Evolutionary conservation across 2,113 vertebrate species (phyloP), one percentile per base, ranked within the genome.

Genomic region (Tragelaphus buxtoni): DNA sequence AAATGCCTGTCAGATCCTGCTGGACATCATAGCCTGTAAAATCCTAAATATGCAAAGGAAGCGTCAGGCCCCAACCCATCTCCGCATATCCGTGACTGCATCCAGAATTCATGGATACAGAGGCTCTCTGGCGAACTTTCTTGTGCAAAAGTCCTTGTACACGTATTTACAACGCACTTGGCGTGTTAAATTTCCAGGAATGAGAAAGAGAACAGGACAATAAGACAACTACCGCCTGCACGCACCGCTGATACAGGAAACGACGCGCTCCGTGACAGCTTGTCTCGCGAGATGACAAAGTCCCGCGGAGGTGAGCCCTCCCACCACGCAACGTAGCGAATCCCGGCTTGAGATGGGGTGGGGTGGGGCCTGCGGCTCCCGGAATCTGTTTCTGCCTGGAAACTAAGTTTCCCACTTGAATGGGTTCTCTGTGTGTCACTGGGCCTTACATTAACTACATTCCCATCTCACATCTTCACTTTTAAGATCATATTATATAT

Each of bases 161-260:
- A 42, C 20, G 20, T 72, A 24, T 35, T 42, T 42, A 72, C 10
- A 42, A 24, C 35, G 35, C 69, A 72, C 20, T 72, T 42, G 12
- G 18, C 69, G 4, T 42, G 18, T 42, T 42, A 39, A 72, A 72
- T 7, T 39, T 35, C n/a, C 20, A 24, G n/a, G 20, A 72, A 39
- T 12, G n/a, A 3, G 16, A 24, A 72, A 42, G 35, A 42, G 5
- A 22, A 22, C 9, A 20, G n/a, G 63, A 35, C 17, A 5, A 2
- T 9, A 20, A 0, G 16, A 18, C 32, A 4, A 18, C 32, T 8
- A 0, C 17, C 4, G 17, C 18, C 32, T 32, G 60, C 60, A 32
- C 6, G 13, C 2, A 3, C 28, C 28, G 60, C 60, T 32, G 60
- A 61, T 32, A 32, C 2, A 16, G 28, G 12, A 61, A 61, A 32